Evolutionary conservation across 2,113 vertebrate genomes (phyloP), one percentile per base, ranked within the genome.

Genomic region (Eudyptes chrysolophus): DNA sequence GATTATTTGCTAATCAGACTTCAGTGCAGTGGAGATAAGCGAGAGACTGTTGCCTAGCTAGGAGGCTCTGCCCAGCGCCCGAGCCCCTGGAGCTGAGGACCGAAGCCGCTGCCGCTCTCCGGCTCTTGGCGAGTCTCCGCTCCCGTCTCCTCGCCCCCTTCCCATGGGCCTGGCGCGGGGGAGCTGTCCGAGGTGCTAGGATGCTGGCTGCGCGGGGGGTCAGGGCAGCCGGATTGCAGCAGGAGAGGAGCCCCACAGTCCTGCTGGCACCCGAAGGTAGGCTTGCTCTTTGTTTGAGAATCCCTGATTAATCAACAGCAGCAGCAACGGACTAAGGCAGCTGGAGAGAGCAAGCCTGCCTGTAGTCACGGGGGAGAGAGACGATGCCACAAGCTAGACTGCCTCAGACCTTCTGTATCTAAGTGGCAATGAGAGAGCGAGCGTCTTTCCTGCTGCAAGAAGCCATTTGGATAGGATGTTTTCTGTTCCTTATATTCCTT

Each of bases 251-350:
- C 97, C 89, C 98, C 94, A 38, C 97, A 74, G 98, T 82, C 90
- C 98, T 95, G 96, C 98, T 84, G 96, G 93, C 97, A 96, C 97
- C 95, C 92, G 93, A 98, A 98, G 98, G 98, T 98, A 98, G 98
- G 98, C 98, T 94, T n/a, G 93, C 93, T 98, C 98, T 98, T 98
- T 98, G 98, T 98, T 98, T 98, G 98, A 97, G 97, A 97, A 98
- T 98, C 97, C 97, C 97, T 98, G 98, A 98, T 98, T 98, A 98
- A 98, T 98, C 98, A 89, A 87, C 98, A 97, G 97, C 97, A 96
- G 97, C 98, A 95, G 77, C 98, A 90, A 97, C 98, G 95, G 97
- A 98, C 92, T 94, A 88, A 97, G 97, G 97, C 98, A 98, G 98
- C 97, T 97, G 98, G 97, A 96, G 97, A 98, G 97, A 97, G 97